Evolutionary conservation across 2,888 invertebrate species (phyloP), one percentile per base, ranked within the genome.

Genomic region (Lasioglossum leucozonium): DNA sequence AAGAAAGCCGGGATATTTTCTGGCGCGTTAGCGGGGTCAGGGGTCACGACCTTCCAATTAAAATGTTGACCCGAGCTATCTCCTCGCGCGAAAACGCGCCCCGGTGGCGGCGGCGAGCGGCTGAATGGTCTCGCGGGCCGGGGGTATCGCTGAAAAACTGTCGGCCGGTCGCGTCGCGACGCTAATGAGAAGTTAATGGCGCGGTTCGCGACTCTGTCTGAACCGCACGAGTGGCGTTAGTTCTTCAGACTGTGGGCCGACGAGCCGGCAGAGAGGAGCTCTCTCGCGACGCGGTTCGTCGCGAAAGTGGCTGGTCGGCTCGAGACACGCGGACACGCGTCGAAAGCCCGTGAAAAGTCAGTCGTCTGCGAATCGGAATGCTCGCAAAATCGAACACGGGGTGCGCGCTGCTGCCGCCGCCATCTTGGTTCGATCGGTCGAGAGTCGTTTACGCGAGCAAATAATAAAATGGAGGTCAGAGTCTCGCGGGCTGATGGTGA

Each of bases 101-200:
- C 74, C 55, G 84, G 34, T 30, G 47, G 44, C 30, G n/a, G n/a
- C n/a, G n/a, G n/a, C n/a, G n/a, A n/a, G n/a, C n/a, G 67, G 72
- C 40, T 69, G 72, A 81, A 81, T 67, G 74, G 71, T 37, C 65
- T 51, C 11, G n/a, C 16, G 55, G 77, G 62, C 58, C 62, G 77
- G 77, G 58, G 77, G 58, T 75, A 55, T 72, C 72, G 79, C 58
- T 77, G 80, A 80, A 85, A 83, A 73, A 51, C 67, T 69, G 73
- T 55, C 72, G 44, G 51, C 74, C 37, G 77, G 81, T 40, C 22
- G 75, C 77, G 72, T 34, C 75, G 78, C 84, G 77, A 82, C 85
- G 82, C 91, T 92, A 92, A 92, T 92, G 92, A 92, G 92, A 89
- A 89, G 91, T 91, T 92, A 92, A 92, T 92, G 90, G 89, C 85